Conservation (phyloP, 35 echinoderm and acorn worm genomes). For the Apostichopus japonicus region DNA sequence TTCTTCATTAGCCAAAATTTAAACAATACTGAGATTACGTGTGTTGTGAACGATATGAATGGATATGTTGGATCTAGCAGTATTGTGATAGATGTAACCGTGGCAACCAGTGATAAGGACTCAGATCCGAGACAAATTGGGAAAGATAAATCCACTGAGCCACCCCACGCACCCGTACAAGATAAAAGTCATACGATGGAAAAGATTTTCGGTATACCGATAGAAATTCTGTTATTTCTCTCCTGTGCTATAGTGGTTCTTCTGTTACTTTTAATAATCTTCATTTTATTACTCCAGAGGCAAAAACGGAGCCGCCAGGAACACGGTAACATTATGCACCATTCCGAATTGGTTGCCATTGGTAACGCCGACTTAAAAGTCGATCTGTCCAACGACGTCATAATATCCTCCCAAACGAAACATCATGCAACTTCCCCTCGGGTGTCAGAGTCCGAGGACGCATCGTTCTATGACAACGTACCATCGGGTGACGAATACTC, state of each 20-base stretch:
- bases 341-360: not conserved
- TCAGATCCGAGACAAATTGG: not conserved
- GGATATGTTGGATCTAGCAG: slow-evolving; percentile 40
- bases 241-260: slow-evolving; percentile 26
- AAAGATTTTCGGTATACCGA: slow-evolving; percentile 28
- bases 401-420: not conserved
- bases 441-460: not conserved
- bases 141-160: not conserved
- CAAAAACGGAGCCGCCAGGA: not conserved
- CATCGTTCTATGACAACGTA: slow-evolving; percentile 40
- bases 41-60: slow-evolving; percentile 12
- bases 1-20: not conserved
- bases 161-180: not conserved
- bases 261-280: slow-evolving; percentile 2
- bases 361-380: slow-evolving; percentile 2
- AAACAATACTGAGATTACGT: slow-evolving; percentile 25
- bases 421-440: not conserved
- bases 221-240: slow-evolving; percentile 28
- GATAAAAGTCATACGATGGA: not conserved
- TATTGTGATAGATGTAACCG: not conserved
- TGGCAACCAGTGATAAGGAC: not conserved
- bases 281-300: not conserved
- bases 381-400: not conserved
- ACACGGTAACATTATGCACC: not conserved
- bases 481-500: not conserved